Evolutionary conservation across 30 jellyfish, hydroid and myxozoan species (phyloP).

Genomic region (Phacellophora camtschatica): DNA sequence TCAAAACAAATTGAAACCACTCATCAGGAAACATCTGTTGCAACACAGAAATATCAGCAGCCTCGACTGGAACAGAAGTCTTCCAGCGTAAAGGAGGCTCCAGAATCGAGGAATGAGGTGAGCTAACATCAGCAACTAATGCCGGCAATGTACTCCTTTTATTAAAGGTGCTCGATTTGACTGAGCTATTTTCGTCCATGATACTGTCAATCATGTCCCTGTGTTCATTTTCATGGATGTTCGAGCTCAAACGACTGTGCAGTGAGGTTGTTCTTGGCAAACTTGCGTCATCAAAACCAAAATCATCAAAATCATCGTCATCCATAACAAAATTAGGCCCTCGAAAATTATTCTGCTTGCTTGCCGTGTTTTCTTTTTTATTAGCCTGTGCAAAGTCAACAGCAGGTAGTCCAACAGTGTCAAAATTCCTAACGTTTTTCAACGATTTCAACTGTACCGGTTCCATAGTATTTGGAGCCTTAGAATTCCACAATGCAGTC

Average conservation of each 20-base stretch:
- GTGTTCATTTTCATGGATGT: neutral
- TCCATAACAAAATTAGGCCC: conserved; percentile 47
- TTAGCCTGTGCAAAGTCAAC: neutral
- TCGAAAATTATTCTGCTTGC: conserved; percentile 17
- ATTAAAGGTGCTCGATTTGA: neutral
- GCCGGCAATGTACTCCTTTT: conserved; percentile 32
- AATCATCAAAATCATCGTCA: conserved; percentile 88
- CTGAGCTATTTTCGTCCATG: neutral
- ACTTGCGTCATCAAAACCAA: conserved; percentile 71
- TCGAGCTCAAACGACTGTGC: neutral
- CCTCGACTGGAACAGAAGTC: conserved; percentile 47
- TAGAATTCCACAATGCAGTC: conserved; percentile 54
- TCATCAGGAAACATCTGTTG: conserved; percentile 35
- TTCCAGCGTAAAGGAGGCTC: conserved; percentile 86
- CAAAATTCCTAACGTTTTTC: neutral
- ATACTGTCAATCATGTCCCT: neutral
- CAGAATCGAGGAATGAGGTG: conserved; percentile 61
- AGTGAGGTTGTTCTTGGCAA: conserved; percentile 24
- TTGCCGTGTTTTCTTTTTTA: neutral
- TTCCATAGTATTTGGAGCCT: neutral
- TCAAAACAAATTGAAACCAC: conserved; percentile 44
- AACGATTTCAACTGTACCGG: conserved; percentile 17
- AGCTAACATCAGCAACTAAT: conserved; percentile 35
- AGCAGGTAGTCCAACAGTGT: conserved; percentile 7
- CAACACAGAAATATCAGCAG: conserved; percentile 16